Base-by-base conservation (phyloP, 2,797 vertebrate species). In the Sciurus carolinensis region DNA sequence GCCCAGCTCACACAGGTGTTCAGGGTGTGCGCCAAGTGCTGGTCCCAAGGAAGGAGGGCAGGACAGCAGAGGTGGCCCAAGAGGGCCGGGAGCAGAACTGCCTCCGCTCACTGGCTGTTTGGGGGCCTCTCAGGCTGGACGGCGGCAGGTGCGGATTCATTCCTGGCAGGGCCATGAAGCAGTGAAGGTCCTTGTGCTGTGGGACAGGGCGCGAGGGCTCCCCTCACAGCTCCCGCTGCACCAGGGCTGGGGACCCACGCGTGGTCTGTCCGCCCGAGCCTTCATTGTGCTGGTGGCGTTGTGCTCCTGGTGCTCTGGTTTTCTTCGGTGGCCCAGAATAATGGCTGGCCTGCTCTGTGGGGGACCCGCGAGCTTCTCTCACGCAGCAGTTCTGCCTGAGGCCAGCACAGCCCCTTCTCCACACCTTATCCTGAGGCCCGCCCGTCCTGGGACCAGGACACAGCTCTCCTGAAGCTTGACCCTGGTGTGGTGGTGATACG, bases 241-340 rank as follows among this genome's bases (percentile, higher is more conserved):
- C 47, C 47, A 71, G 13, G 72, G 39, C 7, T 1, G 50, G 69
- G 26, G 10, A 47, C 42, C 20, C 75, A 42, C 73, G 91, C 62
- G 1, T 39, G 94, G 39, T 50, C 54, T 73, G 3, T 50, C 93
- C 3, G 39, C 88, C 81, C 42, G 93, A 22, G 57, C 79, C 92
- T 81, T 47, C 28, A 24, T 88, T 59, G n/a, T 28, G 85, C 9
- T 42, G 72, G 72, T 44, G 80, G 62, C 33, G 18, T 88, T 52
- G n/a, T 28, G 85, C 9, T 42, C 67, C 67, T 44, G 80, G 62
- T 28, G 20, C 64, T 82, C 87, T 42, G 93, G 85, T 76, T 90
- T 71, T 75, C 72, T 83, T 90, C 93, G 59, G 0, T 1, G 89
- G 57, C 11, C 62, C 52, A 39, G n/a, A 87, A 81, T 75, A 67